Evolutionary conservation across 2,888 invertebrate genomes (phyloP).

Genomic region (Lasioglossum malachurum): DNA sequence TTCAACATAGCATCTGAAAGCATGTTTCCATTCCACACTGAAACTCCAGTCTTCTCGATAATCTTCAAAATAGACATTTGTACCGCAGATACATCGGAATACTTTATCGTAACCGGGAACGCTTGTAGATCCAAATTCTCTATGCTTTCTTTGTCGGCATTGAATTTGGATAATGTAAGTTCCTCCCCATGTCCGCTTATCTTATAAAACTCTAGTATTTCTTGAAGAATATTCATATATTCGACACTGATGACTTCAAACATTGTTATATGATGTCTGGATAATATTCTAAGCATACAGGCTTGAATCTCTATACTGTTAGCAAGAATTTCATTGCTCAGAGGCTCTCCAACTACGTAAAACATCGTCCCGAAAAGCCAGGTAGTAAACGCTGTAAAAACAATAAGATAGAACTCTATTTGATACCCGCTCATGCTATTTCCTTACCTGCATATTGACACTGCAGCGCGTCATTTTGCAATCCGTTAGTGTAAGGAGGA

Average conservation of each 20-base stretch:
- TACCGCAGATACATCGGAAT: conserved; percentile 63
- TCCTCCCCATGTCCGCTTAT: conserved; percentile 47
- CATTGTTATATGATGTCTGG: conserved; percentile 73
- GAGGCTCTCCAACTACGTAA: conserved; percentile 87
- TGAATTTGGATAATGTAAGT: conserved; percentile 69
- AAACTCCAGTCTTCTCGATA: conserved; percentile 74
- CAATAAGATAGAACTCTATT: not conserved
- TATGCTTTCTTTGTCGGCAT: conserved; percentile 70
- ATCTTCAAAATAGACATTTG: conserved; percentile 77
- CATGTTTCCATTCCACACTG: conserved; percentile 72
- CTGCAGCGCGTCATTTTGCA: conserved; percentile 66
- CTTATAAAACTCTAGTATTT: conserved; percentile 75
- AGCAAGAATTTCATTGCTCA: conserved; percentile 72
- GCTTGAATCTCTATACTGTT: conserved; percentile 80
- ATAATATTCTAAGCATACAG: conserved; percentile 79
- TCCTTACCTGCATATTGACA: conserved; percentile 74
- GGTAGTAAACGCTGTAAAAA: conserved; percentile 86
- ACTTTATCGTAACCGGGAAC: conserved; percentile 74
- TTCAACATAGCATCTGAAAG: conserved; percentile 72
- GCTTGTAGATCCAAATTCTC: conserved; percentile 74
- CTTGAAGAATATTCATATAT: conserved; percentile 77
- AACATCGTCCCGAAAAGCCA: conserved; percentile 90
- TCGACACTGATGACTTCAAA: conserved; percentile 75
- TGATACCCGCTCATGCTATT: not conserved
- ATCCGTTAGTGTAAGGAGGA: conserved; percentile 71